Evolutionary conservation across 2,888 invertebrate species (phyloP).

Genomic region (Tubulanus polymorphus): DNA sequence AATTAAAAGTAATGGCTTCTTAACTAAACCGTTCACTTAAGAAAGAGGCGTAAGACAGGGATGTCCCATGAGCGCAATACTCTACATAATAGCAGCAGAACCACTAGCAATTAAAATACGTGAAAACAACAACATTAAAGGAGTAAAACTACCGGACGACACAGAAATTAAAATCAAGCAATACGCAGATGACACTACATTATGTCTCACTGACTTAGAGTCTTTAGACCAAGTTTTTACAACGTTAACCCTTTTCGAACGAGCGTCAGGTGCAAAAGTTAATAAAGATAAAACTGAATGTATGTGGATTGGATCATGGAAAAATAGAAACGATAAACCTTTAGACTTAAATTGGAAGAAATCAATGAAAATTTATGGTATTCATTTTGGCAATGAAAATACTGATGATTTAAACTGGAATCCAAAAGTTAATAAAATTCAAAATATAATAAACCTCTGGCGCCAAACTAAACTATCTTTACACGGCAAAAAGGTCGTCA

Average conservation of each 20-base stretch:
- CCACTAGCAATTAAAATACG: constrained; percentile 4
- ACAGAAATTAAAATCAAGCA: constrained; percentile 7
- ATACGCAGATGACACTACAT: constrained; percentile 12
- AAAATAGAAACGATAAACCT: no score
- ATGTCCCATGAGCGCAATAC: constrained; percentile 6
- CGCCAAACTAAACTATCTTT: no score
- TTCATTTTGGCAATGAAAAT: no score
- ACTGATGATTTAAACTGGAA: no score
- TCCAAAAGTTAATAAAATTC: no score
- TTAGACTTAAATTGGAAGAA: no score
- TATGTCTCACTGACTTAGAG: background rate
- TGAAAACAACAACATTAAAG: constrained; percentile 7
- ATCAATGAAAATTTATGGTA: no score
- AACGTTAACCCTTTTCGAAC: background rate
- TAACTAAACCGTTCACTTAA: constrained; percentile 5
- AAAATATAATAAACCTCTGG: no score
- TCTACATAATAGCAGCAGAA: constrained; percentile 8
- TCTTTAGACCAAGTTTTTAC: background rate
- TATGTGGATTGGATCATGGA: no score
- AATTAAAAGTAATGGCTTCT: constrained; percentile 6
- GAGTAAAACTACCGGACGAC: constrained; percentile 12
- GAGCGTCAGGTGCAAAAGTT: constrained; percentile 6
- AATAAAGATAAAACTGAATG: constrained; percentile 2
- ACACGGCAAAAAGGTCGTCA: no score
- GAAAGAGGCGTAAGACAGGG: constrained; percentile 10